Percentiles rank a stretch among this genome's conserved stretches.
Conservation (phyloP, 2,888 invertebrate species). For the Cosmia trapezina region DNA sequence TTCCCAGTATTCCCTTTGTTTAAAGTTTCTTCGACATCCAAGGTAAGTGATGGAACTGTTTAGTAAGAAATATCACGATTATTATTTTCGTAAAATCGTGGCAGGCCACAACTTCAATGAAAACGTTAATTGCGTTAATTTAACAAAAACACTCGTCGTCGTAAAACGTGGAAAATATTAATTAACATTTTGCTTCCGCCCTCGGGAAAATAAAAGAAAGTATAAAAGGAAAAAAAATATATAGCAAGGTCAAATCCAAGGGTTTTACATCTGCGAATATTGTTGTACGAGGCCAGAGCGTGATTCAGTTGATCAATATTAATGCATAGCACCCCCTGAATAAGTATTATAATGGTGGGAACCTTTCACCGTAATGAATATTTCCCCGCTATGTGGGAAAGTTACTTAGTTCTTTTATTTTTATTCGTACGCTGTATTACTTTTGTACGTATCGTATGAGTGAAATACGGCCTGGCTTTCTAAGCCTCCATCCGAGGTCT, state of each 20-base stretch:
- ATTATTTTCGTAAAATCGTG: slow-evolving; percentile 24
- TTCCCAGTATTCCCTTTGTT: slow-evolving; percentile 14
- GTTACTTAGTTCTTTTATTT: slow-evolving; percentile 69
- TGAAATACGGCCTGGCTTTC: slow-evolving; percentile 51
- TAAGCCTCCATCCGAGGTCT: slow-evolving; percentile 42
- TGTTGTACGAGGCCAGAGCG: slow-evolving; percentile 65
- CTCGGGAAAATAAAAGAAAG: slow-evolving; percentile 55
- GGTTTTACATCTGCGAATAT: slow-evolving; percentile 66
- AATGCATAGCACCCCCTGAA: slow-evolving; percentile 71
- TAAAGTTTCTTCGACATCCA: not conserved
- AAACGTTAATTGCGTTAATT: slow-evolving; percentile 50
- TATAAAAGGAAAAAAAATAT: slow-evolving; percentile 53
- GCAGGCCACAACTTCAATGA: slow-evolving; percentile 32
- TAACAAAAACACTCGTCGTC: slow-evolving; percentile 44
- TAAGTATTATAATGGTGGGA: slow-evolving; percentile 71
- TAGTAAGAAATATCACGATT: not conserved
- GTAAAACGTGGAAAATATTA: slow-evolving; percentile 52
- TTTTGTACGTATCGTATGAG: slow-evolving; percentile 47
- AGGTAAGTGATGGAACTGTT: slow-evolving; percentile 18
- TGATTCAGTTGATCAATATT: slow-evolving; percentile 75
- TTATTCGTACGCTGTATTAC: slow-evolving; percentile 57
- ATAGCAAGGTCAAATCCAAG: slow-evolving; percentile 65
- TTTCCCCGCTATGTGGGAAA: slow-evolving; percentile 70
- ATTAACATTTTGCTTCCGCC: slow-evolving; percentile 44
- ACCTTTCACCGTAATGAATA: slow-evolving; percentile 81